Conservation (phyloP, 2,888 invertebrate genomes). For the Parapristionchus giblindavisi region DNA sequence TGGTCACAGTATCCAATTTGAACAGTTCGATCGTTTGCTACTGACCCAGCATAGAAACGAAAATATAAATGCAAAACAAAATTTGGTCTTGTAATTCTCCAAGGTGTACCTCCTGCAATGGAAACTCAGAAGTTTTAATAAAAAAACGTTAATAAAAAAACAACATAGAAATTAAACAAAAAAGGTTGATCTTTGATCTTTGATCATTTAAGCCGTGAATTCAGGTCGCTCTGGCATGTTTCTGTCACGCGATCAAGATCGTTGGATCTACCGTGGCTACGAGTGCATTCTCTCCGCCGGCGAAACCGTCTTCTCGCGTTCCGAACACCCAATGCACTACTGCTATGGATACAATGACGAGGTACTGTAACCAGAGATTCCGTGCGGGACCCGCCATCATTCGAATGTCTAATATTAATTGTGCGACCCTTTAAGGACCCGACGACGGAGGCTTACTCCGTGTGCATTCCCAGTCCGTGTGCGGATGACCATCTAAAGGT, state of each 20-base stretch:
- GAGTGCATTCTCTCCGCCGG: constrained; percentile 67
- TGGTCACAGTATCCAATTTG: no score
- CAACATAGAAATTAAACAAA: no score
- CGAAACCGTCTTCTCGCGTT: constrained; percentile 65
- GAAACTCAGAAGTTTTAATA: no score
- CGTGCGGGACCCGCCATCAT: no score
- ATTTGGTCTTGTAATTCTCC: no score
- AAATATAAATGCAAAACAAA: no score
- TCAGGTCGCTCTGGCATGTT: constrained; percentile 54
- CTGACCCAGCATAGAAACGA: no score
- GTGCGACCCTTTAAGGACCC: constrained; percentile 13
- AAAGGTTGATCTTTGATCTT: no score
- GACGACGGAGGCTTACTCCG: constrained; percentile 24
- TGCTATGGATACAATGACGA: constrained; percentile 60
- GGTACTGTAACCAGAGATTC: constrained; percentile 2
- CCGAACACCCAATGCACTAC: constrained; percentile 68
- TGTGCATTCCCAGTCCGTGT: constrained; percentile 43
- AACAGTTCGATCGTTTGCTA: no score
- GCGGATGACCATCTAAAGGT: constrained; percentile 31
- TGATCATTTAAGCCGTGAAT: no score
- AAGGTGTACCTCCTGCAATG: no score
- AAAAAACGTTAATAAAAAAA: no score
- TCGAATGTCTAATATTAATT: background rate
- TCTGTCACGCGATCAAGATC: constrained; percentile 61
- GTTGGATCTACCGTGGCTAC: constrained; percentile 65